Evolutionary conservation across 2,888 invertebrate genomes (phyloP).

Genomic region (Psylliodes chrysocephalus): DNA sequence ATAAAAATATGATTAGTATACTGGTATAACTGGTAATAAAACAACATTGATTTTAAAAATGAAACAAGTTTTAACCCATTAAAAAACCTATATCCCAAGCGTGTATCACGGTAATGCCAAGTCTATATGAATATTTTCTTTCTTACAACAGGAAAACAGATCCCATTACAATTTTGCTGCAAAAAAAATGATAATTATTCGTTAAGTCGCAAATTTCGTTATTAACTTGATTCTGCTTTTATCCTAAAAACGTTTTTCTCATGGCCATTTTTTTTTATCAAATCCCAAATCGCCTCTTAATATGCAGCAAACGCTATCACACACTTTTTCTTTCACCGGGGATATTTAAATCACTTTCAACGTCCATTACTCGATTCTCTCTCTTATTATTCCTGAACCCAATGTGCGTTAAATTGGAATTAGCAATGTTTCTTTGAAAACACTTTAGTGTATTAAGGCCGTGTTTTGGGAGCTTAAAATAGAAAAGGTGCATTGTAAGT

Average conservation of each 20-base stretch:
- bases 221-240: slow-evolving; percentile 14
- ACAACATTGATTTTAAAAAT: no score
- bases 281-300: slow-evolving; percentile 31
- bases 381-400: slow-evolving; percentile 39
- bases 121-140: no score
- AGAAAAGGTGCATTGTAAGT: no score
- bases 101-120: no score
- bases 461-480: no score
- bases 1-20: no score
- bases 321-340: slow-evolving; percentile 36
- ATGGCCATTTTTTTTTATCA: slow-evolving; percentile 8
- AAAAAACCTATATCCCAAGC: no score
- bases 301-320: slow-evolving; percentile 33
- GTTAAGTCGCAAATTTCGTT: neutral
- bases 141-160: no score
- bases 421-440: slow-evolving; percentile 41
- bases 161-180: neutral
- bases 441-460: no score
- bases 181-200: slow-evolving; percentile 11
- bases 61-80: no score
- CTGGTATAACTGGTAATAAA: no score
- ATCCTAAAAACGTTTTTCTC: slow-evolving; percentile 11
- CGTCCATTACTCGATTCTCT: slow-evolving; percentile 35
- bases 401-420: slow-evolving; percentile 49
- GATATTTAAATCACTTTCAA: slow-evolving; percentile 44